phyloP scores from a whole-genome alignment of 2,888 invertebrate species.

The Cataglyphis cursor region DNA sequence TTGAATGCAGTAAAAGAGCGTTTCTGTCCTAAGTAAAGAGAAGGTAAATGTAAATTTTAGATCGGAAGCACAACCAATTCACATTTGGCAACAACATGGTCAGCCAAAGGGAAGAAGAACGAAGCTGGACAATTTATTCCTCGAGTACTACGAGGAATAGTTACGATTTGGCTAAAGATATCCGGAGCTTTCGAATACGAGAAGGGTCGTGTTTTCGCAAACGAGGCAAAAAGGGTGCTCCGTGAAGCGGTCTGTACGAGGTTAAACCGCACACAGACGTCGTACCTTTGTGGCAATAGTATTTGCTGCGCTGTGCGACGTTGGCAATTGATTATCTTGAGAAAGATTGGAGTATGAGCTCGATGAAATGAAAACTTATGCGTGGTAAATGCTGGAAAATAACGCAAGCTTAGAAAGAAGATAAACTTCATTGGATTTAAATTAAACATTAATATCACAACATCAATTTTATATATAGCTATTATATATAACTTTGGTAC shows the following conservation, averaged over 20 bases:
- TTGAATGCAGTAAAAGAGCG: conserved; percentile 6
- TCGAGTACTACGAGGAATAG: conserved; percentile 63
- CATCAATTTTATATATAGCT: neutral
- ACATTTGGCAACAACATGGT: conserved; percentile 63
- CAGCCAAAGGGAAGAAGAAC: conserved; percentile 56
- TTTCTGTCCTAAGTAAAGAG: conserved; percentile 33
- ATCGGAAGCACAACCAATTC: conserved; percentile 62
- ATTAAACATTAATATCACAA: neutral
- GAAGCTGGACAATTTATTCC: conserved; percentile 72
- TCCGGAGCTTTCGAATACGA: conserved; percentile 50
- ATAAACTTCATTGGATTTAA: neutral
- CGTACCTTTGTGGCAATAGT: neutral
- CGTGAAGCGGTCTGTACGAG: conserved; percentile 35
- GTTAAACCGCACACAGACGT: conserved; percentile 32
- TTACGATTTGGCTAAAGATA: conserved; percentile 63
- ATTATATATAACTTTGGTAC: neutral
- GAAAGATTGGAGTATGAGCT: neutral
- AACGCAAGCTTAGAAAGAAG: neutral
- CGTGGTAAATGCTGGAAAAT: neutral
- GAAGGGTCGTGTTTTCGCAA: conserved; percentile 60
- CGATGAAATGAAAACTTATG: neutral
- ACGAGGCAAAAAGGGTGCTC: conserved; percentile 66
- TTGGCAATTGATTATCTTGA: conserved; percentile 30
- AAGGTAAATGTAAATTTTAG: conserved; percentile 64
- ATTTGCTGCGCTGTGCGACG: conserved; percentile 16